Conservation (phyloP, 53 echinoderm and acorn worm species). For the Astropecten irregularis region DNA sequence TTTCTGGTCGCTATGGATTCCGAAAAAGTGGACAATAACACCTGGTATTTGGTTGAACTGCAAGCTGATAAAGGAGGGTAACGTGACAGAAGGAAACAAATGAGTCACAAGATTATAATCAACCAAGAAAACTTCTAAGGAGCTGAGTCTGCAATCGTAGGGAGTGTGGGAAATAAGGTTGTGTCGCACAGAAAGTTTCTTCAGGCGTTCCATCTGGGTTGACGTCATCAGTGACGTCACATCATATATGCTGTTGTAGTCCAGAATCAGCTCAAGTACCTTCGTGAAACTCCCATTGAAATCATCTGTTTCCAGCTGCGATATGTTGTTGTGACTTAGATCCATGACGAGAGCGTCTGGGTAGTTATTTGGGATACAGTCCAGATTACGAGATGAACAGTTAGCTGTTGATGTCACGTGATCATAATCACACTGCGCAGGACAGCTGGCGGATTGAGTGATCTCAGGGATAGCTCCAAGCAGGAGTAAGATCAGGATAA, state of each 20-base stretch:
- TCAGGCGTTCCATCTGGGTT: background rate
- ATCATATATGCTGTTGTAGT: constrained; percentile 16
- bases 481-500: background rate
- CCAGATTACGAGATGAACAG: constrained; percentile 32
- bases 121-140: background rate
- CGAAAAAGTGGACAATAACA: background rate
- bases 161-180: background rate
- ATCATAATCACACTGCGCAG: constrained; percentile 19
- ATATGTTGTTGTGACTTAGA: constrained; percentile 21
- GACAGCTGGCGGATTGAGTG: constrained; percentile 3
- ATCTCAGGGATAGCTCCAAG: background rate
- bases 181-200: background rate
- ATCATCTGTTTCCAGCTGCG: constrained; percentile 3
- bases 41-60: background rate
- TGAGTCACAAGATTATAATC: background rate
- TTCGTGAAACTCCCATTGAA: constrained; percentile 12
- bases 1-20: background rate
- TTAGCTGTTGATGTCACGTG: constrained; percentile 2
- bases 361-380: constrained; percentile 41
- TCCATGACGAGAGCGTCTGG: constrained; percentile 31
- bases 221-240: background rate
- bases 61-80: background rate
- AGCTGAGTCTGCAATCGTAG: background rate
- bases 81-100: background rate
- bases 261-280: background rate